Percentiles rank a stretch among this genome's conserved stretches.
Evolutionary conservation across 2,113 vertebrate genomes (phyloP).

Genomic region (Arvicanthis niloticus): DNA sequence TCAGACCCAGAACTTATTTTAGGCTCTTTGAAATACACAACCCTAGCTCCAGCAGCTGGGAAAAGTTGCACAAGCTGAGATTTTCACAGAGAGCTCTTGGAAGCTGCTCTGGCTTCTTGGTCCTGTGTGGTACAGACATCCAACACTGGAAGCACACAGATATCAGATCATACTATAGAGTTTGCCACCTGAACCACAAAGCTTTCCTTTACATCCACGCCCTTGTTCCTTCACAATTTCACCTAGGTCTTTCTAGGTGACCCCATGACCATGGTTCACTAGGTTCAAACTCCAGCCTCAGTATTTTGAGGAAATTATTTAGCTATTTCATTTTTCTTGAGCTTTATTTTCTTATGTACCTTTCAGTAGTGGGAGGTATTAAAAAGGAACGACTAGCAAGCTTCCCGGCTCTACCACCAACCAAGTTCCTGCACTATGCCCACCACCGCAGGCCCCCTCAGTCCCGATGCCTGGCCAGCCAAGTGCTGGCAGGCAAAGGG

Average conservation of each 20-base stretch:
- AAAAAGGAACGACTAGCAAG: no score
- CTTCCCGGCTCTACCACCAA: no score
- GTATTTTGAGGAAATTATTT: background rate
- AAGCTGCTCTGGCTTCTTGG: slow-evolving; percentile 51
- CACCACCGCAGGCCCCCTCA: no score
- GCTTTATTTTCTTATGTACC: background rate
- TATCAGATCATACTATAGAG: background rate
- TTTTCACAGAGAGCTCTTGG: slow-evolving; percentile 71
- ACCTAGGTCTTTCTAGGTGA: background rate
- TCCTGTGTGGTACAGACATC: slow-evolving; percentile 12
- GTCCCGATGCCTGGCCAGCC: no score
- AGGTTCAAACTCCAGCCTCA: background rate
- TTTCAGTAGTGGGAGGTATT: background rate
- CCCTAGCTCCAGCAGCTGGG: slow-evolving; percentile 43
- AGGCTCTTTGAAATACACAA: slow-evolving; percentile 79
- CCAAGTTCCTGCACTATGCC: no score
- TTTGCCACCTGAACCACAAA: background rate
- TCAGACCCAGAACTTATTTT: slow-evolving; percentile 73
- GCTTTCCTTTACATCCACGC: background rate
- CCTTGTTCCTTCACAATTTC: background rate
- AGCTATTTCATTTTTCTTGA: background rate
- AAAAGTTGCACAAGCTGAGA: slow-evolving; percentile 73
- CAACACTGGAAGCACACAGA: background rate
- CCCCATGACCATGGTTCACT: background rate
- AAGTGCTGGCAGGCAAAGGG: no score